These are phyloP conservation scores for Benthosema pterotum DNA, from an alignment of 2,797 vertebrate species.

Conservation along the genomic window DNA sequence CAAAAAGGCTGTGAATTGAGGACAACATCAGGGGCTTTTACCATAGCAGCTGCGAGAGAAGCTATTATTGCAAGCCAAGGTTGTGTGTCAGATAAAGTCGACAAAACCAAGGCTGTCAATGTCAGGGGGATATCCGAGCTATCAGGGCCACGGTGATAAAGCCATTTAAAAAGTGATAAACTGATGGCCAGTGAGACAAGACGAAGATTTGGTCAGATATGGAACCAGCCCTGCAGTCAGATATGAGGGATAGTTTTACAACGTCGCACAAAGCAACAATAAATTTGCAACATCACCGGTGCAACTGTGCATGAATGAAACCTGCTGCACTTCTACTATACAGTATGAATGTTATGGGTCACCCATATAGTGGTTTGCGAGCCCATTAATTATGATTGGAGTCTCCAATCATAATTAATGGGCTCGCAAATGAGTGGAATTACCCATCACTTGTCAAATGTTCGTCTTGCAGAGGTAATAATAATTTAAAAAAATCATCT, in stretches of 20 bases:
- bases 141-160: conserved; percentile 46
- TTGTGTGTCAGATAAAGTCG: conserved; percentile 41
- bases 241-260: not conserved
- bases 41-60: not conserved
- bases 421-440: no score
- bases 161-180: conserved; percentile 45
- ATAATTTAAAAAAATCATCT: no score
- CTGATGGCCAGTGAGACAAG: conserved; percentile 53
- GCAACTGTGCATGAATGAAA: not conserved
- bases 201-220: conserved; percentile 13
- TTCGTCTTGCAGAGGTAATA: no score
- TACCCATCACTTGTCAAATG: no score
- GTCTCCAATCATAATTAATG: no score
- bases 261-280: conserved; percentile 14
- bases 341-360: no score
- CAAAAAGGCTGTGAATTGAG: no score
- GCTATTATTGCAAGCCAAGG: conserved; percentile 57
- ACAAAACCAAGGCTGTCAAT: conserved; percentile 4
- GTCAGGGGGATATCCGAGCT: conserved; percentile 1
- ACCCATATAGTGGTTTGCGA: no score
- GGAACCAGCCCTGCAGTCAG: conserved; percentile 2
- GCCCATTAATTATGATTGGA: no score
- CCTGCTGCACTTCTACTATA: not conserved
- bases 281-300: conserved; percentile 19
- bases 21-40: not conserved